These are phyloP conservation scores for Aphrophora alni DNA, from an alignment of 2,888 invertebrate species.

Conservation along the genomic window DNA sequence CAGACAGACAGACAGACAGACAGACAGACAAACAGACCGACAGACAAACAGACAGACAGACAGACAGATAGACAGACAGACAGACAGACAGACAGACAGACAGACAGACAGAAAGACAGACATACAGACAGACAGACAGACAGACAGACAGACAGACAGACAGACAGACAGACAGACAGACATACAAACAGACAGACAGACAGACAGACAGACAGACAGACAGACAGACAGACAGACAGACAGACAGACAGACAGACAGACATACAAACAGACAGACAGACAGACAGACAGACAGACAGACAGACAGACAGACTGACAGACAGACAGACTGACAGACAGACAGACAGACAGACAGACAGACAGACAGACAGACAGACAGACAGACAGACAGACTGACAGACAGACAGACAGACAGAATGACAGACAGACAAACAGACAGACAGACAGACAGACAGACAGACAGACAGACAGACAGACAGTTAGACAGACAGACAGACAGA, in stretches of 20 bases:
- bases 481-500: slow-evolving; percentile 17
- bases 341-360: slow-evolving; percentile 14
- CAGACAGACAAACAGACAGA: too few species aligned
- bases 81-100: not conserved
- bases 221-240: slow-evolving; percentile 23
- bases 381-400: slow-evolving; percentile 11
- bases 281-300: slow-evolving; percentile 20
- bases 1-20: not conserved
- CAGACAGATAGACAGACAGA: too few species aligned
- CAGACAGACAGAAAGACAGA: too few species aligned
- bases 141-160: slow-evolving; percentile 20
- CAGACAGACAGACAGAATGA: too few species aligned
- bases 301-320: slow-evolving; percentile 11
- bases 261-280: too few species aligned
- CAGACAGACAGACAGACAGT: slow-evolving; percentile 12
- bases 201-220: slow-evolving; percentile 23
- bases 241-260: too few species aligned
- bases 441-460: slow-evolving; percentile 16
- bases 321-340: not conserved
- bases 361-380: slow-evolving; percentile 14
- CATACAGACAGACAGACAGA: too few species aligned
- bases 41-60: too few species aligned
- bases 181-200: too few species aligned
- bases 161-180: too few species aligned
- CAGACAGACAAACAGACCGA: too few species aligned